Evolutionary conservation across 2,797 vertebrate genomes (phyloP), one percentile per base, ranked within the genome.

Genomic region (Alauda arvensis): DNA sequence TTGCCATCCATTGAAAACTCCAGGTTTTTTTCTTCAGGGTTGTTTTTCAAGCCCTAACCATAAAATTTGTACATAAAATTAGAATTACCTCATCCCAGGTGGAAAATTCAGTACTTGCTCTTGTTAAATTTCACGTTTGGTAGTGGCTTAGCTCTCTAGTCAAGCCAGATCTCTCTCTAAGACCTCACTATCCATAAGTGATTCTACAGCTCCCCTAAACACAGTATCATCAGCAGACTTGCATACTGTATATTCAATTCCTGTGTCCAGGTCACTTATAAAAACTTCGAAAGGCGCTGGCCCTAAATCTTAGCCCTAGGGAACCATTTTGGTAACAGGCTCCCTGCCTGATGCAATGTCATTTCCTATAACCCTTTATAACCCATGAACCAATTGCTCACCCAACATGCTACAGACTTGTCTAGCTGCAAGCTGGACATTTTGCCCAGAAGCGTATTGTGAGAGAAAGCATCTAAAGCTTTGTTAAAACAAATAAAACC

Each of bases 331-430:
- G 19, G 8, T 57, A 20, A 46, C 3, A 18, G 26, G 9, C 39
- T 21, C 3, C 18, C 33, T 14, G 31, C 10, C 49, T 18, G 9
- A 14, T 25, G 12, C 29, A 62, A 8, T 4, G 18, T 10, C 8
- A 39, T 46, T 57, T 59, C 9, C 25, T 33, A 2, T 12, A 68
- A 37, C 7, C 1, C 18, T 76, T 67, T 55, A 14, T 15, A 10
- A 57, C 12, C 18, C 2, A 0, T 17, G 6, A 2, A 25, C 18
- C 23, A 45, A 1, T 23, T 62, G 3, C 12, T 45, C 21, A 40
- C 6, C 10, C 37, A 29, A 11, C 3, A 6, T 53, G 9, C 23
- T 79, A 16, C 8, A 39, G 45, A 52, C 25, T 53, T 37, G 16
- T 34, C 7, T 19, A 53, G 16, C n/a, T 57, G 16, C 0, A 1